phyloP scores from a whole-genome alignment of 2,888 invertebrate species.

The Iselma pallidipennis region DNA sequence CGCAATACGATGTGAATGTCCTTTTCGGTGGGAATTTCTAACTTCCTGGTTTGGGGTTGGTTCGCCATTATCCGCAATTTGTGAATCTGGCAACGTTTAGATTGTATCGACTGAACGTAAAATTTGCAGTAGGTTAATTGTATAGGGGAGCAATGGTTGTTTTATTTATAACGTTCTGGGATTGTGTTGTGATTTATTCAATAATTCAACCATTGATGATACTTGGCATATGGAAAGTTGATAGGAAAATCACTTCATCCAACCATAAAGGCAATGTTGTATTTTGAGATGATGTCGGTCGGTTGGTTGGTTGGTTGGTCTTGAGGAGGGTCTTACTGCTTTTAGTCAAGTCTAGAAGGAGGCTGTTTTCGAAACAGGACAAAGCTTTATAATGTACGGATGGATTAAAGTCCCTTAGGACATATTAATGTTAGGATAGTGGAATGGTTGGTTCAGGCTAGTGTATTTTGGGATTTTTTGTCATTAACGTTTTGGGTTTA shows the following conservation, averaged over 20 bases:
- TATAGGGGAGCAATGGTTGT: neutral
- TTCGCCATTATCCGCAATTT: neutral
- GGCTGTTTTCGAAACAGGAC: neutral
- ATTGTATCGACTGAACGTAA: neutral
- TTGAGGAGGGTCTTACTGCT: neutral
- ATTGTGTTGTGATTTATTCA: neutral
- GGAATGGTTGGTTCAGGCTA: too few species aligned
- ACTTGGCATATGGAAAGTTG: too few species aligned
- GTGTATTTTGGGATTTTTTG: neutral
- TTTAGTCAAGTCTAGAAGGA: neutral
- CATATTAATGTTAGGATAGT: neutral
- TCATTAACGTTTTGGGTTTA: neutral
- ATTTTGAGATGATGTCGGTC: neutral
- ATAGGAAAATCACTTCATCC: too few species aligned
- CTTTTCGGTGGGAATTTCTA: neutral
- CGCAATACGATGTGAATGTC: neutral
- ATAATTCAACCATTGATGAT: neutral
- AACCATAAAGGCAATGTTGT: too few species aligned
- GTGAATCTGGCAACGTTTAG: neutral
- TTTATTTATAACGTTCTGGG: neutral
- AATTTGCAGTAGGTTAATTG: neutral
- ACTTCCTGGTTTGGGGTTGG: neutral
- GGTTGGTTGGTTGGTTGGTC: neutral
- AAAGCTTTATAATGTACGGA: neutral
- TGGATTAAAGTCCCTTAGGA: neutral